Base-by-base conservation (phyloP, 2,113 vertebrate genomes). In the Lepidiolamprologus cunningtoni region DNA sequence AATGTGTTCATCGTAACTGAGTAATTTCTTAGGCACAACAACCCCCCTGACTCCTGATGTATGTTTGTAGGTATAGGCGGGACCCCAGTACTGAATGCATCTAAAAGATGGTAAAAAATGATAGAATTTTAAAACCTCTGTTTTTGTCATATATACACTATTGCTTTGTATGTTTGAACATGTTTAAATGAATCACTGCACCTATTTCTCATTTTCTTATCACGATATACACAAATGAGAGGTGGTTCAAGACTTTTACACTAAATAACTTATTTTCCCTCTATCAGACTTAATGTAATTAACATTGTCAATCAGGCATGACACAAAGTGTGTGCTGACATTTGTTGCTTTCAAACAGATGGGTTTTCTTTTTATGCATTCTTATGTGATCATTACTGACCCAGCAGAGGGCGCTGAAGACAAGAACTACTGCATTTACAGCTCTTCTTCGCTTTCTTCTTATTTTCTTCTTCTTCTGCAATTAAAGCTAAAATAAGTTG, bases 21-120 rank as follows among this genome's bases (percentile, higher is more conserved):
- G 14, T 9, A 3, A 61, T 31, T 61, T 31, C 26, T 61, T 17
- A 61, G 57, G 0, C 14, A 61, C 57, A 61, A 31, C 26, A 31
- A 31, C 26, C 57, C 57, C 57, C 57, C 57, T 61, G 57, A 61
- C 57, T 61, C 26, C 26, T 31, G 26, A 61, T 61, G 57, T 17
- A 31, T 61, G 57, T 61, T 61, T 58, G 3, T 31, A 61, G 57
- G 8, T 0, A 31, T 0, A 9, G 8, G 26, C 1, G 13, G 55
- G 13, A 28, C 23, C 54, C 54, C 4, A 57, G 0, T 31, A 61
- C 57, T 61, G 14, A 31, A 61, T 61, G 57, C 4, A 61, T 61
- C 0, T 61, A 31, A 31, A 31, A 61, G 8, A 58, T 17, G 14
- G 57, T 58, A 58, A 31, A 58, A 58, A 58, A 58, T 31, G 0